Evolutionary conservation across 2,888 invertebrate species (phyloP).

Genomic region (Perithous albicinctus): DNA sequence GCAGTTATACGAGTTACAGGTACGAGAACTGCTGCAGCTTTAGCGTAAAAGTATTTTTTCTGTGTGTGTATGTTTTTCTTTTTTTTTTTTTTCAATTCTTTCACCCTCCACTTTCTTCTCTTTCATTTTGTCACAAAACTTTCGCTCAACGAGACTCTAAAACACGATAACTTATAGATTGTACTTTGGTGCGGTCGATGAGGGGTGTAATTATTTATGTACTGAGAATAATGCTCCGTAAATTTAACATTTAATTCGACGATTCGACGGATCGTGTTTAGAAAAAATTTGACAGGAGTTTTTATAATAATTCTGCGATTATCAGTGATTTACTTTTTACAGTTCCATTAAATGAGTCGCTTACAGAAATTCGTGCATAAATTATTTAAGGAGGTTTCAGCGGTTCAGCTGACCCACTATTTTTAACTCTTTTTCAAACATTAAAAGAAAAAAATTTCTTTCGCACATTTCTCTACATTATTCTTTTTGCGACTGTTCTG

Average conservation of each 20-base stretch:
- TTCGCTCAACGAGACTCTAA: slow-evolving; percentile 46
- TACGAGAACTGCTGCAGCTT: slow-evolving; percentile 34
- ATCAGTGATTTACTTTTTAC: background rate
- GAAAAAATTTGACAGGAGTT: background rate
- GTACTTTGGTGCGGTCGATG: slow-evolving; percentile 57
- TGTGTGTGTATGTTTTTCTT: no score
- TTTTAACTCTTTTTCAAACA: no score
- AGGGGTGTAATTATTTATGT: slow-evolving; percentile 11
- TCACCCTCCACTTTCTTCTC: background rate
- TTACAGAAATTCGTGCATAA: background rate
- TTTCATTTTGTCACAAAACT: background rate
- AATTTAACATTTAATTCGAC: background rate
- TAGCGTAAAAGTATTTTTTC: slow-evolving; percentile 17
- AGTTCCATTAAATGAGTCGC: background rate
- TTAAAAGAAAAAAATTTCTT: no score
- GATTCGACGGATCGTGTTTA: background rate
- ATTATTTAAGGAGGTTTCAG: no score
- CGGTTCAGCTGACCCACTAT: no score
- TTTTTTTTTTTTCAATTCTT: background rate
- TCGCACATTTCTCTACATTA: no score
- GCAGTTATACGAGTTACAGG: slow-evolving; percentile 44
- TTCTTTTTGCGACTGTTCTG: no score
- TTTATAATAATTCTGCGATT: background rate
- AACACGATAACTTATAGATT: slow-evolving; percentile 45
- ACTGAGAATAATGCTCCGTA: background rate